Percentiles rank a stretch among this genome's conserved stretches.
Conservation (phyloP, 2,797 vertebrate species). For the Toxotes lorentzi region DNA sequence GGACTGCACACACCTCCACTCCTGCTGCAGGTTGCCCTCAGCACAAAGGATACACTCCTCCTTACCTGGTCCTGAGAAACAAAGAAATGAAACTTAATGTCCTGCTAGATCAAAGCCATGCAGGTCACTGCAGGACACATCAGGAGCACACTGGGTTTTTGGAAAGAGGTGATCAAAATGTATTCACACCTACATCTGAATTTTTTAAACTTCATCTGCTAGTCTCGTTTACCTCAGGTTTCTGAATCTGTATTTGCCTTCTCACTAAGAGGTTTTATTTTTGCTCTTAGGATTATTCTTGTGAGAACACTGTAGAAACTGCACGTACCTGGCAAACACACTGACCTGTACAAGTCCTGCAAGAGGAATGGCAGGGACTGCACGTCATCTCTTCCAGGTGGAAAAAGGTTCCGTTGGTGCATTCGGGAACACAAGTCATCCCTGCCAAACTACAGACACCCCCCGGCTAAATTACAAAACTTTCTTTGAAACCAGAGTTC, state of each 20-base stretch:
- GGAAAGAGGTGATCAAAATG: neutral
- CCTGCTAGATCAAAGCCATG: neutral
- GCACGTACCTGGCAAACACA: constrained; percentile 1
- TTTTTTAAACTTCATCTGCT: neutral
- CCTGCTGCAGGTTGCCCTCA: constrained; percentile 81
- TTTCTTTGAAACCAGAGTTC: neutral
- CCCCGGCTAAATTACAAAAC: neutral
- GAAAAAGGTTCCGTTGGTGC: constrained; percentile 89
- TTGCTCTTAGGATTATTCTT: neutral
- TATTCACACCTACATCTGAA: neutral
- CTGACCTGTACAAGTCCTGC: constrained; percentile 89
- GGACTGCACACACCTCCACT: constrained; percentile 88
- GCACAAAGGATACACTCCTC: constrained; percentile 90
- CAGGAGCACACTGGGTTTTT: neutral
- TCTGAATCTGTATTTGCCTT: neutral
- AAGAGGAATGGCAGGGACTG: constrained; percentile 86
- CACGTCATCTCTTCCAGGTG: constrained; percentile 88
- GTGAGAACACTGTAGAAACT: neutral
- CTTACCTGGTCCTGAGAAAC: constrained; percentile 81
- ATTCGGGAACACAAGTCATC: constrained; percentile 90
- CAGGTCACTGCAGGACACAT: neutral
- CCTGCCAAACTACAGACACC: constrained; percentile 85
- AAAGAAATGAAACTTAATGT: neutral
- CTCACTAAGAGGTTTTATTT: neutral
- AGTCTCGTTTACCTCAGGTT: neutral